Percentiles rank a stretch among this genome's conserved stretches.
These are phyloP conservation scores for Metalampra italica DNA, from an alignment of 2,888 invertebrate genomes.

Conservation along the genomic window DNA sequence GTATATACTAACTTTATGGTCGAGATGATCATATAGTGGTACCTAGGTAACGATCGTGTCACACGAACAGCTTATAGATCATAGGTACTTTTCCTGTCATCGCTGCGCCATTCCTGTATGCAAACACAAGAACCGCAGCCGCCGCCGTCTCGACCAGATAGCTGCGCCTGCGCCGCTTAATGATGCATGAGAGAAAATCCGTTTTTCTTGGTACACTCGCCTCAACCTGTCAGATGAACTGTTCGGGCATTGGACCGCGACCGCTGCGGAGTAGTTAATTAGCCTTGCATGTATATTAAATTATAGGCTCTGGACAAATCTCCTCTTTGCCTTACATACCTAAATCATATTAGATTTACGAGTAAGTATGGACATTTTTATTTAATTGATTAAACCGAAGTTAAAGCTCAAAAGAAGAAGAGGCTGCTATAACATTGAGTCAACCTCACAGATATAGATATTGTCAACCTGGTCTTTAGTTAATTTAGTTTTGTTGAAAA, in stretches of 20 bases:
- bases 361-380: not conserved
- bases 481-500: no score
- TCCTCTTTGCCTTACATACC: slow-evolving; percentile 8
- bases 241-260: slow-evolving; percentile 23
- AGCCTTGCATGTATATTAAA: slow-evolving; percentile 14
- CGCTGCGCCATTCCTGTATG: slow-evolving; percentile 5
- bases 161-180: slow-evolving; percentile 15
- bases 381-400: no score
- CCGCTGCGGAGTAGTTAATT: slow-evolving; percentile 18
- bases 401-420: no score
- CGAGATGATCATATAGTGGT: no score
- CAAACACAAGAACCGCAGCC: slow-evolving; percentile 2
- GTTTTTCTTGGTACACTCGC: slow-evolving; percentile 18
- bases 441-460: no score
- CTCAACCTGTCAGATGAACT: slow-evolving; percentile 24
- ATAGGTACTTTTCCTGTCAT: slow-evolving; percentile 14
- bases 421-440: no score
- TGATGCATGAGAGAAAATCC: slow-evolving; percentile 32
- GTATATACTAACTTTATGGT: no score
- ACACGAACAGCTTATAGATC: not conserved
- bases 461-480: no score
- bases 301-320: slow-evolving; percentile 7
- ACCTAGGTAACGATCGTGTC: not conserved
- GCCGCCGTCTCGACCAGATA: not conserved
- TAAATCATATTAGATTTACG: slow-evolving; percentile 8